Conservation (phyloP, 1,140 invertebrate species). For the Maconellicoccus hirsutus region DNA sequence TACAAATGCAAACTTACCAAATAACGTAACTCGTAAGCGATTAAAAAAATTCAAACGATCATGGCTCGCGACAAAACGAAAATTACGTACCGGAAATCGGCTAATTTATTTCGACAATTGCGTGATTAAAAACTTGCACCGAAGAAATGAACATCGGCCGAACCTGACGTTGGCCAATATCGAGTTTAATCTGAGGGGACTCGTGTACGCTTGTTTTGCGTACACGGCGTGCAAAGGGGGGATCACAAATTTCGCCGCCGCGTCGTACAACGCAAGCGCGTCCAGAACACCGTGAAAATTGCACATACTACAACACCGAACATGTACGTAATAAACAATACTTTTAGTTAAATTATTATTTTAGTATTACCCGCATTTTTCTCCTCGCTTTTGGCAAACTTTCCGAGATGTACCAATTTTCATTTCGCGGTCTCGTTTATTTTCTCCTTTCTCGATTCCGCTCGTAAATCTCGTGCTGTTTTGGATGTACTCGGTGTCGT, state of each 20-base stretch:
- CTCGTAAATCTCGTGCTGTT: too few species aligned
- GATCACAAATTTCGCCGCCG: neutral
- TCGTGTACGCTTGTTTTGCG: neutral
- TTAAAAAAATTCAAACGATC: too few species aligned
- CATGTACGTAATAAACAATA: too few species aligned
- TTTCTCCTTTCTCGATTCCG: too few species aligned
- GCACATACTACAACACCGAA: neutral
- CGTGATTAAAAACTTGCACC: neutral
- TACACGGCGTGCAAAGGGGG: neutral
- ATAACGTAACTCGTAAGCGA: too few species aligned
- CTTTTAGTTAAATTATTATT: too few species aligned
- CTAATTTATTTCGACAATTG: neutral
- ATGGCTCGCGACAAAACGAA: neutral
- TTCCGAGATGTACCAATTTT: too few species aligned
- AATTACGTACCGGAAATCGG: neutral
- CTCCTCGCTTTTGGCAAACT: too few species aligned
- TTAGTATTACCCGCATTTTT: too few species aligned
- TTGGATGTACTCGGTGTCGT: too few species aligned
- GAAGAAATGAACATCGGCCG: neutral
- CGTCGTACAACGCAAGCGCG: neutral
- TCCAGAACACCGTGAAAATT: neutral
- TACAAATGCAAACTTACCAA: too few species aligned
- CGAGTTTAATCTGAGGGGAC: neutral
- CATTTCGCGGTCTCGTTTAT: too few species aligned
- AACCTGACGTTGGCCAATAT: conserved; percentile 7